Evolutionary conservation across 2,797 vertebrate species (phyloP).

Genomic region (Rhyacichthys aspro): DNA sequence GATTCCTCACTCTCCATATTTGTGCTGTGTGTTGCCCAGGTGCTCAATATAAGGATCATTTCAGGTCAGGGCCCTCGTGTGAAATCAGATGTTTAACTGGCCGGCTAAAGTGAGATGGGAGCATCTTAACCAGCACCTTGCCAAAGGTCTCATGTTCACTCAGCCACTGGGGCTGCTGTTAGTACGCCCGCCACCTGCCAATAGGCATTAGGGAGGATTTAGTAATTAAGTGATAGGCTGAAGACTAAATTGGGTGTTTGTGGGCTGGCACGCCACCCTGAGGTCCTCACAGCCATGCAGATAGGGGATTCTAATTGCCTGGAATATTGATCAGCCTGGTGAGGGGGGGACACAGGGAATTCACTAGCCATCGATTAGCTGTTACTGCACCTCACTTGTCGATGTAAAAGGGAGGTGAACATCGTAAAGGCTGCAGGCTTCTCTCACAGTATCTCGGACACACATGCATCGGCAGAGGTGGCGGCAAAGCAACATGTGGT

Average conservation of each 20-base stretch:
- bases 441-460: constrained; percentile 63
- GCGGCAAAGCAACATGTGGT: constrained; percentile 66
- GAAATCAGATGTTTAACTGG: constrained; percentile 80
- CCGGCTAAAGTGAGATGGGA: constrained; percentile 52
- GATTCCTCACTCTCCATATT: constrained; percentile 21
- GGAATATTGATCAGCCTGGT: constrained; percentile 83
- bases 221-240: constrained; percentile 88
- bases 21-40: constrained; percentile 39
- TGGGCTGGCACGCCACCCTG: constrained; percentile 77
- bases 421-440: constrained; percentile 67
- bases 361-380: constrained; percentile 84
- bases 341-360: constrained; percentile 76
- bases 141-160: constrained; percentile 82
- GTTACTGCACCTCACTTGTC: constrained; percentile 81
- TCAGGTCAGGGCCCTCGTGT: constrained; percentile 63
- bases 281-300: constrained; percentile 84
- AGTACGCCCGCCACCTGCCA: constrained; percentile 78
- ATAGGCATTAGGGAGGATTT: constrained; percentile 85
- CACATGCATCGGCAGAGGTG: constrained; percentile 19
- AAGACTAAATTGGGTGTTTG: constrained; percentile 88
- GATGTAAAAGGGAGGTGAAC: constrained; percentile 72
- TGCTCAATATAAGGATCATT: constrained; percentile 67
- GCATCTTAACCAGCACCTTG: constrained; percentile 77
- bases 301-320: constrained; percentile 89
- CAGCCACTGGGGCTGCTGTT: constrained; percentile 66